phyloP scores from a whole-genome alignment of 2,797 vertebrate genomes.

The Lates japonicus region DNA sequence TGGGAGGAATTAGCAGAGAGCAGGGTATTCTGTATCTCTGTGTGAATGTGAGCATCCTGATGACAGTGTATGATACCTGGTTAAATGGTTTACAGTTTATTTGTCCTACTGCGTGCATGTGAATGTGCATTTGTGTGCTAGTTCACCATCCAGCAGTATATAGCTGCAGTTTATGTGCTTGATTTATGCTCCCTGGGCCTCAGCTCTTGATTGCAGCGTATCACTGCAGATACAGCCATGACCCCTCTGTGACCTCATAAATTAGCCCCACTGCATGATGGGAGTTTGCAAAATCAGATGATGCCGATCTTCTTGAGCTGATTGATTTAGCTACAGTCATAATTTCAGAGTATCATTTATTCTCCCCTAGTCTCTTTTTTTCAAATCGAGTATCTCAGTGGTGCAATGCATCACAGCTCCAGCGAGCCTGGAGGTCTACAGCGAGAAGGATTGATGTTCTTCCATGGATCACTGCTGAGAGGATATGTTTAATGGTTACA shows the following conservation, averaged over 20 bases:
- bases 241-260: conserved; percentile 76
- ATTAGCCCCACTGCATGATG: conserved; percentile 69
- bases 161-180: conserved; percentile 42
- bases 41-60: conserved; percentile 58
- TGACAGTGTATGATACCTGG: conserved; percentile 49
- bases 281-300: conserved; percentile 73
- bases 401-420: conserved; percentile 73
- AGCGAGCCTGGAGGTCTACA: conserved; percentile 56
- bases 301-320: conserved; percentile 65
- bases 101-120: conserved; percentile 18
- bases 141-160: conserved; percentile 29
- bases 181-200: conserved; percentile 67
- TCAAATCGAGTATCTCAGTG: conserved; percentile 61
- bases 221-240: conserved; percentile 68
- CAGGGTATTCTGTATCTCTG: conserved; percentile 49
- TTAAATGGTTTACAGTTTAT: conserved; percentile 52
- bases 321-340: conserved; percentile 76
- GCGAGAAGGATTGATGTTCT: conserved; percentile 60
- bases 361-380: conserved; percentile 46
- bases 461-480: conserved; percentile 52
- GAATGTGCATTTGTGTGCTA: conserved; percentile 18
- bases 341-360: conserved; percentile 73
- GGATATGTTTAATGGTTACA: conserved; percentile 54
- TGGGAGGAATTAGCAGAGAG: conserved; percentile 73
- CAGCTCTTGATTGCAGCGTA: conserved; percentile 75